phyloP scores from a whole-genome alignment of 53 echinoderm and acorn worm genomes.

The Stichopus horrens region DNA sequence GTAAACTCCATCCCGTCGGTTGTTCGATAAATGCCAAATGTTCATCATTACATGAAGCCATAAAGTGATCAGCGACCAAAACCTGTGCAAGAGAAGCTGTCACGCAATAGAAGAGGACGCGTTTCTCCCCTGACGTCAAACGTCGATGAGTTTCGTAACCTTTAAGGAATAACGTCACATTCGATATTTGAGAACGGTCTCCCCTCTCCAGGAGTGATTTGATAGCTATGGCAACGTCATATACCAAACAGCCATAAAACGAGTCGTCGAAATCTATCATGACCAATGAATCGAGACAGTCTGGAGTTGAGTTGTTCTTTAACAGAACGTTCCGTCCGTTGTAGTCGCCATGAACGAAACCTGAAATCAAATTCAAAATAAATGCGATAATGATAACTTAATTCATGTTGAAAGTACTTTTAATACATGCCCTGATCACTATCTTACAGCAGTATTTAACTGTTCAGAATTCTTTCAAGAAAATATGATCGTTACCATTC shows the following conservation, averaged over 20 bases:
- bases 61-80: constrained; percentile 10
- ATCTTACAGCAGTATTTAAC: no score
- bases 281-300: no score
- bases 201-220: background rate
- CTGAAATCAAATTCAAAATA: background rate
- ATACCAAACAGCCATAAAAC: constrained; percentile 5
- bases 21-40: constrained; percentile 5
- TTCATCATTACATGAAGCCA: background rate
- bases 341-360: constrained; percentile 10
- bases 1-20: background rate
- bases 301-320: background rate
- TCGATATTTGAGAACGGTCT: background rate
- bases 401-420: no score
- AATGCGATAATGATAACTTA: no score
- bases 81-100: constrained; percentile 6
- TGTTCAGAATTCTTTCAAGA: no score
- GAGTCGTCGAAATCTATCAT: constrained; percentile 30
- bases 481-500: no score
- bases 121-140: constrained; percentile 1
- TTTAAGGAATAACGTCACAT: background rate
- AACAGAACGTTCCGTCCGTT: background rate
- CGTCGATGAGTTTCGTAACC: constrained; percentile 14
- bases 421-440: no score
- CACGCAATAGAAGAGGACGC: constrained; percentile 6
- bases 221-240: constrained; percentile 15